Evolutionary conservation across 1,140 invertebrate genomes (phyloP).

Genomic region (Macrobrachium nipponense): DNA sequence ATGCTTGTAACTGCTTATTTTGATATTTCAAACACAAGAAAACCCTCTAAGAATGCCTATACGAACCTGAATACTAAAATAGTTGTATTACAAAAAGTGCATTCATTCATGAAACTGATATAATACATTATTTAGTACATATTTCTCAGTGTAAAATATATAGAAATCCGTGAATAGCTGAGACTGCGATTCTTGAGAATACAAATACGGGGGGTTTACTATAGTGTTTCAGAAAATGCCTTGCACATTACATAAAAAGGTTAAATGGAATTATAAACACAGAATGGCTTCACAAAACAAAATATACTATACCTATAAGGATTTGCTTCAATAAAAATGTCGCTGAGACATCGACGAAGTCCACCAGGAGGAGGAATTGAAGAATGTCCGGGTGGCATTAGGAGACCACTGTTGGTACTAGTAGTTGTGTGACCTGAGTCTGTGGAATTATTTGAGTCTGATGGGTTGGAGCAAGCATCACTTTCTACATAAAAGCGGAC

Average conservation of each 20-base stretch:
- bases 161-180: too few relatives aligned
- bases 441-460: constrained; percentile 70
- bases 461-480: constrained; percentile 63
- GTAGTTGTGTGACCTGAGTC: constrained; percentile 67
- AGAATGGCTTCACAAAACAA: neutral
- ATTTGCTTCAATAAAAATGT: constrained; percentile 62
- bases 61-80: too few relatives aligned
- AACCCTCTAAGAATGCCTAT: too few relatives aligned
- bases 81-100: too few relatives aligned
- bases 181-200: too few relatives aligned
- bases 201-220: too few relatives aligned
- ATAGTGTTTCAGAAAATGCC: too few relatives aligned
- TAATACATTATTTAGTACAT: too few relatives aligned
- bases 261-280: neutral
- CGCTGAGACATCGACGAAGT: constrained; percentile 51
- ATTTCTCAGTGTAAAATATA: too few relatives aligned
- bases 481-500: constrained; percentile 55
- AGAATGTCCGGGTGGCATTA: constrained; percentile 34
- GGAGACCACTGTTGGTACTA: constrained; percentile 65
- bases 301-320: constrained; percentile 54
- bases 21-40: too few relatives aligned
- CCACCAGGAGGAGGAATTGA: constrained; percentile 27
- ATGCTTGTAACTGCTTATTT: too few relatives aligned
- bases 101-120: too few relatives aligned
- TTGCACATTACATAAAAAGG: neutral